These are phyloP conservation scores for Gallirallus australis DNA, from an alignment of 2,797 vertebrate species.

Conservation along the genomic window DNA sequence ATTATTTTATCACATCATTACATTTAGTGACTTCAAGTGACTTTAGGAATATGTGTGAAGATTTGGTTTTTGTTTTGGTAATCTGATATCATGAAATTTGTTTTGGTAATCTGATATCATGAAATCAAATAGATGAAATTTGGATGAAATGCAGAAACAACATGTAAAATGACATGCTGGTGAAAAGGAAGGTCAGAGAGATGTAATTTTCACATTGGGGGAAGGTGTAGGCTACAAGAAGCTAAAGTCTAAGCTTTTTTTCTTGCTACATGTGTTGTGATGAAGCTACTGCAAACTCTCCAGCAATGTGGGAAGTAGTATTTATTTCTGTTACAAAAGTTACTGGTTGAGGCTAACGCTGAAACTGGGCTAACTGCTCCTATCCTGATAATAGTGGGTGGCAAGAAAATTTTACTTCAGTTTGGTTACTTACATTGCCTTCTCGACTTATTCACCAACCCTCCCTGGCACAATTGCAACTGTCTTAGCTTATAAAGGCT, in stretches of 20 bases:
- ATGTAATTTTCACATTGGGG: not conserved
- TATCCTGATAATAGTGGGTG: not conserved
- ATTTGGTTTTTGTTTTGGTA: not conserved
- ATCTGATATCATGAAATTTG: not conserved
- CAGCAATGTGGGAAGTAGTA: not conserved
- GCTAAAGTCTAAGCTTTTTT: not conserved
- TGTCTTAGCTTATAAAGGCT: not conserved
- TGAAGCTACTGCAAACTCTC: not conserved
- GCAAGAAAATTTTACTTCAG: not conserved
- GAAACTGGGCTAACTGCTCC: not conserved
- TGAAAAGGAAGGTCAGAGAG: not conserved
- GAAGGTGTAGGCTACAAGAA: not conserved
- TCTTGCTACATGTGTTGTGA: not conserved
- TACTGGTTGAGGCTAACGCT: not conserved
- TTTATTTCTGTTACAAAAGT: not conserved
- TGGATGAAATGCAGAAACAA: not conserved
- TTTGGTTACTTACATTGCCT: not conserved
- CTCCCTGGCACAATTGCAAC: not conserved
- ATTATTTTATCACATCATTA: constrained; percentile 12
- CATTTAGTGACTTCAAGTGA: constrained; percentile 7
- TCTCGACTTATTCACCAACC: not conserved
- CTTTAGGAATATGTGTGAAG: not conserved
- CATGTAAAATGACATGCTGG: not conserved
- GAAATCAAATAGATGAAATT: not conserved
- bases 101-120: not conserved